Evolutionary conservation across 1,140 invertebrate genomes (phyloP).

Genomic region (Drosophila neocordata): DNA sequence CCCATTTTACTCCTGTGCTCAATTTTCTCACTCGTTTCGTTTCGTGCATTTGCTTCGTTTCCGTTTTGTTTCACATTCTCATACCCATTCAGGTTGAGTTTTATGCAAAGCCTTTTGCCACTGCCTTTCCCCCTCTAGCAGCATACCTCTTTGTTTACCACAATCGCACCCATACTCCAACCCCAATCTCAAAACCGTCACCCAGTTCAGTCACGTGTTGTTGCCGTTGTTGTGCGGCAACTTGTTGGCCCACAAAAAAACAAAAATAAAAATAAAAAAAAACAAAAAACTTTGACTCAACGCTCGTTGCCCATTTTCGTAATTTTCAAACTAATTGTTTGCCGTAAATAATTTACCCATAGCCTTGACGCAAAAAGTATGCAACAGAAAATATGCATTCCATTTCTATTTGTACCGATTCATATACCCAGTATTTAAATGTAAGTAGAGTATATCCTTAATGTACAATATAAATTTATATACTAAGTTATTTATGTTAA

Average conservation of each 20-base stretch:
- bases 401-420: neutral
- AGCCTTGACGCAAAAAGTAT: constrained; percentile 8
- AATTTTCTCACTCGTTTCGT: constrained; percentile 4
- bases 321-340: constrained; percentile 17
- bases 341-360: constrained; percentile 16
- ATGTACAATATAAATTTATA: no score
- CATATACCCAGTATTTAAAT: neutral
- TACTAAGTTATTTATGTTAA: no score
- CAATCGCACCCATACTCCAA: no score
- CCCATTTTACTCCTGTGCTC: neutral
- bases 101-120: neutral
- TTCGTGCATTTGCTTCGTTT: constrained; percentile 12
- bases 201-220: constrained; percentile 12
- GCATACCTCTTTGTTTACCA: neutral
- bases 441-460: neutral
- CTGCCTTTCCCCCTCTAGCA: no score
- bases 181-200: neutral
- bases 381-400: neutral
- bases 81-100: neutral
- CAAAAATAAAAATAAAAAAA: neutral
- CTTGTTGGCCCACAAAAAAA: constrained; percentile 16
- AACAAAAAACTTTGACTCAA: constrained; percentile 4
- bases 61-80: constrained; percentile 8
- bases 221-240: constrained; percentile 8
- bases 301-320: constrained; percentile 2